phyloP scores from a whole-genome alignment of 2,797 vertebrate genomes.

The Sarcophilus harrisii region DNA sequence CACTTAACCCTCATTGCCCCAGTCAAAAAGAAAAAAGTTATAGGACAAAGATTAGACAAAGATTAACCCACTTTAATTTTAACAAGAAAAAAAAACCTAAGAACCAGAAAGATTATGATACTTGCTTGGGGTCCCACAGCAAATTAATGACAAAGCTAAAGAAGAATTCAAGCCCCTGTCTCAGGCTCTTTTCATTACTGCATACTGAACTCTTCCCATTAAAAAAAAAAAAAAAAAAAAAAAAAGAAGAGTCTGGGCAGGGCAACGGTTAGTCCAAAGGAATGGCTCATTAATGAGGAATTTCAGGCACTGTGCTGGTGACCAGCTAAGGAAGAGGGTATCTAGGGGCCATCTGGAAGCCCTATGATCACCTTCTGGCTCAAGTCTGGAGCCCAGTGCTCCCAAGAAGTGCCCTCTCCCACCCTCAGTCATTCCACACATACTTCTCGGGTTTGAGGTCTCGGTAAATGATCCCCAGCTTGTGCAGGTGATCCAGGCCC shows the following conservation, averaged over 20 bases:
- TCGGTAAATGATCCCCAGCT: constrained; percentile 97
- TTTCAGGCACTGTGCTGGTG: background rate
- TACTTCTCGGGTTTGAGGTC: constrained; percentile 95
- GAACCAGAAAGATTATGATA: constrained; percentile 2
- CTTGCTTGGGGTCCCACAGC: background rate
- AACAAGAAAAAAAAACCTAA: constrained; percentile 13
- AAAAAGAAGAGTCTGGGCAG: background rate
- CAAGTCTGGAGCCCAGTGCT: background rate
- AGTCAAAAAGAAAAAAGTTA: background rate
- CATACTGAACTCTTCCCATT: background rate
- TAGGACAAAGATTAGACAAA: background rate
- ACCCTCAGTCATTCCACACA: constrained; percentile 34
- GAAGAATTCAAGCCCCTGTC: constrained; percentile 9
- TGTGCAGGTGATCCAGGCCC: constrained; percentile 96
- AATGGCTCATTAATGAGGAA: constrained; percentile 10
- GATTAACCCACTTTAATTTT: background rate
- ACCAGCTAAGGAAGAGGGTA: background rate
- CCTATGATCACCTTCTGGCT: background rate
- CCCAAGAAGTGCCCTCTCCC: background rate
- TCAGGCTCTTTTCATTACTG: background rate
- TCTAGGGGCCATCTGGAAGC: background rate
- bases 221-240: background rate
- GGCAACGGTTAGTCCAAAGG: background rate
- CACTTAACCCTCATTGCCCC: too few relatives aligned
- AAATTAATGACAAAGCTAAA: background rate